Base-by-base conservation (phyloP, 1,140 invertebrate genomes). In the Hylaeus anthracinus region DNA sequence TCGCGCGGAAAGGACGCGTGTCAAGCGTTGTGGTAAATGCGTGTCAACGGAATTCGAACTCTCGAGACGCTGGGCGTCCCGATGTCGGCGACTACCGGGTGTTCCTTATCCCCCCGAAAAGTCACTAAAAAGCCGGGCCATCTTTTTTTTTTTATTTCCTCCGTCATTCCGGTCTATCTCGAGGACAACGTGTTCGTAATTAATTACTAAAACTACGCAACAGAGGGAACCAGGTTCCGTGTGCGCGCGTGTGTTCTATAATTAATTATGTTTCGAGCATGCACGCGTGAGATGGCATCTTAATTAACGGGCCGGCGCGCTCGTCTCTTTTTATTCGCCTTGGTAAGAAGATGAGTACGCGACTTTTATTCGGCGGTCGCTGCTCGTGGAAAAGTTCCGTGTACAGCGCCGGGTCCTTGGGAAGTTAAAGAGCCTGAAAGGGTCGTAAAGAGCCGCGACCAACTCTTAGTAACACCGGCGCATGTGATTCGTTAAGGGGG, bases 1-100 rank as follows among this genome's bases (percentile, higher is more conserved):
- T 87, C 86, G 84, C 12, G 51, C 72, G 63, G 72, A 43, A 41
- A 72, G 66, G 82, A 86, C 86, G 72, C 86, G 86, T 82, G 86
- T 87, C 65, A 53, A 45, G 65, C 76, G 82, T 69, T 60, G 56
- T 74, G 63, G 72, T 87, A 86, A 87, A 86, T 65, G 77, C 45
- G 26, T 53, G 85, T 83, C 69, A 48, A 69, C 63, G 79, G 65
- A 86, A 86, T 87, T 73, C 76, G 81, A 86, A 64, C 69, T 51
- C 51, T 66, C 53, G 60, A 4, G 61, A 15, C 15, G n/a, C 15
- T 10, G 5, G 10, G 39, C 39, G 39, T 41, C 39, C 2, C 14
- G 39, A 51, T 10, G 56, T 12, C 39, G 8, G n/a, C n/a, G 9
- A 58, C 26, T 3, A 26, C 56, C 58, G 39, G 39, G 26, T 58